Percentiles rank a stretch among this genome's conserved stretches.
These are phyloP conservation scores for Leptocoma aspasia DNA, from an alignment of 2,113 vertebrate species.

Conservation along the genomic window DNA sequence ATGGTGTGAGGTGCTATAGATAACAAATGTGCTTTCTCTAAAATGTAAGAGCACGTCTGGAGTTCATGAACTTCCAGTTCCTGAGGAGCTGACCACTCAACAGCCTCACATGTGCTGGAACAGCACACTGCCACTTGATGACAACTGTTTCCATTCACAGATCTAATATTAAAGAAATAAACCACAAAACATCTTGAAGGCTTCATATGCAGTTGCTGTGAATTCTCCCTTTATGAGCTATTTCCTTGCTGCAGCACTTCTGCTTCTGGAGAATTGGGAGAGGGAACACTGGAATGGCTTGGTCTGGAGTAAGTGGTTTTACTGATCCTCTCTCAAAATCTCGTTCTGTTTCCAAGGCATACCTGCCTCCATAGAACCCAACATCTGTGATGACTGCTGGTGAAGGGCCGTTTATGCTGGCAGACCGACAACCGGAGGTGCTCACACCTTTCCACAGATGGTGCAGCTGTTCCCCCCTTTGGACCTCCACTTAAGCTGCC, in stretches of 20 bases:
- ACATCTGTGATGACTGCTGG: fast-evolving
- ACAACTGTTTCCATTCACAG: neutral
- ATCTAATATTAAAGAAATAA: neutral
- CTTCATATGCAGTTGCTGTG: fast-evolving
- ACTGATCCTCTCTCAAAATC: neutral
- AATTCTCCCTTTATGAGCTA: neutral
- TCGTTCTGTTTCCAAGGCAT: neutral
- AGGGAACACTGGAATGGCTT: neutral
- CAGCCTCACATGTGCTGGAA: neutral
- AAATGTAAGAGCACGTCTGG: neutral
- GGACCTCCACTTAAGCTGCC: neutral
- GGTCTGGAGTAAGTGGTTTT: neutral
- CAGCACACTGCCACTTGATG: neutral
- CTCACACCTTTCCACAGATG: fast-evolving
- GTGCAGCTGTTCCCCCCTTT: fast-evolving
- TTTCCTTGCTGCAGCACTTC: neutral
- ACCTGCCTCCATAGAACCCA: neutral
- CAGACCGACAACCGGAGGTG: fast-evolving
- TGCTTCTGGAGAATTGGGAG: neutral
- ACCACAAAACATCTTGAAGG: neutral
- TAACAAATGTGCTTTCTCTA: neutral
- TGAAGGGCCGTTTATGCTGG: fast-evolving
- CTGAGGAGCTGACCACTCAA: neutral
- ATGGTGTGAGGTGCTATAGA: neutral
- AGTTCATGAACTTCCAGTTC: neutral